Evolutionary conservation across 1,140 invertebrate genomes (phyloP).

Genomic region (Chelonus insularis): DNA sequence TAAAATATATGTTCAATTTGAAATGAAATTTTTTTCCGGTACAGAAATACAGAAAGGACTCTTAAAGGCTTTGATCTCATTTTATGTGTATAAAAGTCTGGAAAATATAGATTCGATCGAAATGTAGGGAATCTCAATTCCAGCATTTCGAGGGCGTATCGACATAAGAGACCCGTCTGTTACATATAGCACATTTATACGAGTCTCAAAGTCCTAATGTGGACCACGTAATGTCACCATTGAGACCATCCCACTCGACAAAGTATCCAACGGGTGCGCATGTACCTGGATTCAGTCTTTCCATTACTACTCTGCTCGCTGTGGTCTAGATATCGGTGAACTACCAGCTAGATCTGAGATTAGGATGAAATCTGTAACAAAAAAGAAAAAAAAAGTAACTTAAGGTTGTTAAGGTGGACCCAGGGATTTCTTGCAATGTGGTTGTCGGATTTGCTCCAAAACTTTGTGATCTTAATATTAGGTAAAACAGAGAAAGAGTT

Average conservation of each 20-base stretch:
- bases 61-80: too few relatives aligned
- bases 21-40: too few relatives aligned
- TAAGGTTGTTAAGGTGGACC: background rate
- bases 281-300: background rate
- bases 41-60: too few relatives aligned
- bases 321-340: conserved; percentile 1
- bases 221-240: conserved; percentile 28
- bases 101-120: background rate
- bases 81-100: too few relatives aligned
- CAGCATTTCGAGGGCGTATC: background rate
- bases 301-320: background rate
- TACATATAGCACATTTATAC: conserved; percentile 21
- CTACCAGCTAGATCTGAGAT: conserved; percentile 4
- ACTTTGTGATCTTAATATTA: conserved; percentile 4
- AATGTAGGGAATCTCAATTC: background rate
- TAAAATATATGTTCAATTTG: too few relatives aligned
- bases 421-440: background rate
- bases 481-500: background rate
- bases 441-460: background rate
- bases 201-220: background rate
- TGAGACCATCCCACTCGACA: conserved; percentile 28
- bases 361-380: conserved; percentile 3
- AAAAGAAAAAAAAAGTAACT: background rate
- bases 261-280: conserved; percentile 7
- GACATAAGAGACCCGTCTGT: background rate